Evolutionary conservation across 2,113 vertebrate genomes (phyloP).

Genomic region (Enhydra lutris): DNA sequence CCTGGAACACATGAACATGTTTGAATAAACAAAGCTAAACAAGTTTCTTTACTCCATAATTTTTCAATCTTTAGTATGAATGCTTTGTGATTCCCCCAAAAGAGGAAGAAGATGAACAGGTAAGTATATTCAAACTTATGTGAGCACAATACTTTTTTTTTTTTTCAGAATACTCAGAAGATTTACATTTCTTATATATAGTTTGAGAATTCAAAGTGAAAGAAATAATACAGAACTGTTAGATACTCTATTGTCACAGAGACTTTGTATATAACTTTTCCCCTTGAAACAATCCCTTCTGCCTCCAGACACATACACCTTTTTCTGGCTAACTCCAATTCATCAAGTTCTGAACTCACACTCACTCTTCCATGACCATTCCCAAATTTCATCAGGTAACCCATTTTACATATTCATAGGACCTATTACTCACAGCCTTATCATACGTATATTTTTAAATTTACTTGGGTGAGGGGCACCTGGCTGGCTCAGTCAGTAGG

Average conservation of each 20-base stretch:
- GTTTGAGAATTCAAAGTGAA: not conserved
- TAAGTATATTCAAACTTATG: not conserved
- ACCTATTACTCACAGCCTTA: not conserved
- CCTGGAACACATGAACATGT: not conserved
- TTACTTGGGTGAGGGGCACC: not conserved
- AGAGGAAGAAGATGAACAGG: not conserved
- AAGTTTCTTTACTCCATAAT: not conserved
- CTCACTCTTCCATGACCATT: not conserved
- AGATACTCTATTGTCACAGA: not conserved
- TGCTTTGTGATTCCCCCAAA: not conserved
- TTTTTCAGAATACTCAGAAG: not conserved
- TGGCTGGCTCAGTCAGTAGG: not conserved
- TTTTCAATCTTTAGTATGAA: not conserved
- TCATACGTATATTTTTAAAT: not conserved
- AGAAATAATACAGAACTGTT: not conserved
- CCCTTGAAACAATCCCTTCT: not conserved
- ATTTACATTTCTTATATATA: not conserved
- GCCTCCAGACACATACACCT: not conserved
- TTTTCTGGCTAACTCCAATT: not conserved
- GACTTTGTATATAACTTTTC: not conserved
- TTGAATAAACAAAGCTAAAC: slow-evolving; percentile 2
- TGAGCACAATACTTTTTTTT: not conserved
- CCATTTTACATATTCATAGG: not conserved
- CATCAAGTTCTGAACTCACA: not conserved
- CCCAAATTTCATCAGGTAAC: not conserved